These are phyloP conservation scores for Morus bassanus DNA, from an alignment of 2,797 vertebrate species.

Conservation along the genomic window DNA sequence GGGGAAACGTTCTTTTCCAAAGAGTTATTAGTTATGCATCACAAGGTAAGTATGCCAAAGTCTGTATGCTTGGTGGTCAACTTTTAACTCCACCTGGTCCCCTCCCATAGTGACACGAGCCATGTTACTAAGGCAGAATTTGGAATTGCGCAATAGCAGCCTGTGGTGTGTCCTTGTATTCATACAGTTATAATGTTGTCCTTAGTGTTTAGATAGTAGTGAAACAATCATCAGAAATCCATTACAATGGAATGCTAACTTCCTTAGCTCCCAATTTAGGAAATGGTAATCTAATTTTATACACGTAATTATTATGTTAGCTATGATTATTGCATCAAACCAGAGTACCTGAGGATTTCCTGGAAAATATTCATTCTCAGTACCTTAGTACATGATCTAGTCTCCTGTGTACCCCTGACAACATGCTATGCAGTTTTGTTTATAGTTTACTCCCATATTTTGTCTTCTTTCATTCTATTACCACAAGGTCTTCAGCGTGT, in stretches of 20 bases:
- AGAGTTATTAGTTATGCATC: not conserved
- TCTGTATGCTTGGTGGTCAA: not conserved
- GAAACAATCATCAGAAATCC: not conserved
- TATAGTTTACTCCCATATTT: not conserved
- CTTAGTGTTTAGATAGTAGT: not conserved
- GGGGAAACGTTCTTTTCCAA: not conserved
- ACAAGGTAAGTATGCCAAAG: not conserved
- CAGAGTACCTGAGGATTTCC: not conserved
- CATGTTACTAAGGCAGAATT: not conserved
- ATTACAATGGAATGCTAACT: not conserved
- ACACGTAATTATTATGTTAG: not conserved
- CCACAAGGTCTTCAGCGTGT: not conserved
- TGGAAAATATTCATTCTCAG: not conserved
- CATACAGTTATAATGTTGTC: not conserved
- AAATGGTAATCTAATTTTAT: not conserved
- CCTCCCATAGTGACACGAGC: not conserved
- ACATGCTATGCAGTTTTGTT: not conserved
- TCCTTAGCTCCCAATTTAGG: not conserved
- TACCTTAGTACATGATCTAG: not conserved
- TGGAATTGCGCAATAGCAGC: not conserved
- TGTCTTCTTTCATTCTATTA: not conserved
- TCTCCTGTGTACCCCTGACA: not conserved
- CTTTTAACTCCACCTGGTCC: not conserved
- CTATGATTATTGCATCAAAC: not conserved
- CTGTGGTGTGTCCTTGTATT: not conserved